Evolutionary conservation across 2,797 vertebrate species (phyloP).

Genomic region (Holocentrus rufus): DNA sequence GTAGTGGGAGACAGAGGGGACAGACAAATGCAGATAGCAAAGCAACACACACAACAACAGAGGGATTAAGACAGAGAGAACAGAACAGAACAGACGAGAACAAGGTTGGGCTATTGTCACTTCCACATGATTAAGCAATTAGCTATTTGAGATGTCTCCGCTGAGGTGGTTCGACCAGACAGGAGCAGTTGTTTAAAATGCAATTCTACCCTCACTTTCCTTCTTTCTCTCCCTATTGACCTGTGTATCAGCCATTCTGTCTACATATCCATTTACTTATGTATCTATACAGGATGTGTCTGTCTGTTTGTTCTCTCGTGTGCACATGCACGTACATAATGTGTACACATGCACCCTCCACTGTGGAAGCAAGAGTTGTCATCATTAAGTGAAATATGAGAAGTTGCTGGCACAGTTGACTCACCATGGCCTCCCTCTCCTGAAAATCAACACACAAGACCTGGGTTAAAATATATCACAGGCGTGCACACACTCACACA

Average conservation of each 20-base stretch:
- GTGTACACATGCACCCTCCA: conserved; percentile 34
- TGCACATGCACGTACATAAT: not conserved
- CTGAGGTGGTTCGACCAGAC: conserved; percentile 91
- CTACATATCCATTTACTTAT: conserved; percentile 12
- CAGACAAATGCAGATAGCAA: conserved; percentile 72
- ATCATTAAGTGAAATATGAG: conserved; percentile 72
- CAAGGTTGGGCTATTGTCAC: conserved; percentile 88
- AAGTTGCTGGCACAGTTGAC: conserved; percentile 57
- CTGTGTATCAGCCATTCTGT: conserved; percentile 12
- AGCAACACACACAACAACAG: conserved; percentile 72
- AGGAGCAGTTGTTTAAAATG: conserved; percentile 82
- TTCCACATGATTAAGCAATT: conserved; percentile 99
- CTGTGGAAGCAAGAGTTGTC: conserved; percentile 50
- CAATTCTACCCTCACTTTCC: conserved; percentile 51
- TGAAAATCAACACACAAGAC: conserved; percentile 54
- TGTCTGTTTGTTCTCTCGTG: conserved; percentile 20
- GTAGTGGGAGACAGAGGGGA: conserved; percentile 51
- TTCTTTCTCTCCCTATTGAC: conserved; percentile 10
- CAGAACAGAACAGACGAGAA: conserved; percentile 79
- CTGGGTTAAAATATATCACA: not conserved
- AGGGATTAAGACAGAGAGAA: conserved; percentile 65
- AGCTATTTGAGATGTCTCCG: conserved; percentile 89
- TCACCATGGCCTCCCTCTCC: conserved; percentile 45
- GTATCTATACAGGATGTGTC: conserved; percentile 29
- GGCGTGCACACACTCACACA: not conserved